These are phyloP conservation scores for Herminia tarsipennalis DNA, from an alignment of 2,888 invertebrate genomes.

Conservation along the genomic window DNA sequence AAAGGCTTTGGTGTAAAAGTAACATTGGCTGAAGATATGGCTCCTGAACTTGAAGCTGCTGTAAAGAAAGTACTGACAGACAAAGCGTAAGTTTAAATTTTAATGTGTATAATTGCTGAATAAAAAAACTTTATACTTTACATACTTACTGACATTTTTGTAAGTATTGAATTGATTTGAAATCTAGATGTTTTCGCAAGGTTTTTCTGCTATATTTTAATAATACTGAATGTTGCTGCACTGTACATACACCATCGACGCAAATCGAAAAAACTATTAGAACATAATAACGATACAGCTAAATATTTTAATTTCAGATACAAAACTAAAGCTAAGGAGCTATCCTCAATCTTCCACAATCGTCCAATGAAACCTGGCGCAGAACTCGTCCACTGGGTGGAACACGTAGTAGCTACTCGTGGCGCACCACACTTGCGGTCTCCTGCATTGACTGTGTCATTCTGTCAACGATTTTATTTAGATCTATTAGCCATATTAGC, in stretches of 20 bases:
- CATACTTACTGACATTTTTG: too few species aligned
- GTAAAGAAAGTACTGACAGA: conserved; percentile 56
- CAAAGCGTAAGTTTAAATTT: conserved; percentile 37
- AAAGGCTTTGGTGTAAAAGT: conserved; percentile 64
- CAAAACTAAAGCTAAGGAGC: conserved; percentile 50
- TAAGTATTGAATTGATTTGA: too few species aligned
- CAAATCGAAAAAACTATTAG: too few species aligned
- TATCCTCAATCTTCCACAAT: conserved; percentile 61
- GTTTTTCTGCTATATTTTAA: too few species aligned
- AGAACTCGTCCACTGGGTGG: conserved; percentile 88
- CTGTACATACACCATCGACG: too few species aligned
- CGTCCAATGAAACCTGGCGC: conserved; percentile 85
- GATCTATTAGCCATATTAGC: conserved; percentile 47
- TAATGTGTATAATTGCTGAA: too few species aligned
- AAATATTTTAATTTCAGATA: conserved; percentile 54
- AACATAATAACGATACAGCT: too few species aligned
- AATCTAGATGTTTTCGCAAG: too few species aligned
- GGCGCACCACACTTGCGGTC: conserved; percentile 83
- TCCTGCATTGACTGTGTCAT: conserved; percentile 52
- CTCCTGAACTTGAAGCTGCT: conserved; percentile 48
- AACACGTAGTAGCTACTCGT: conserved; percentile 86
- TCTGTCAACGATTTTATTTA: conserved; percentile 67
- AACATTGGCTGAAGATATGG: conserved; percentile 51
- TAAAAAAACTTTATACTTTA: too few species aligned
- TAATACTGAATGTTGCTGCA: too few species aligned